Percentiles rank a stretch among this genome's conserved stretches.
phyloP scores from a whole-genome alignment of 1,140 invertebrate genomes.

The Drosophila biarmipes region DNA sequence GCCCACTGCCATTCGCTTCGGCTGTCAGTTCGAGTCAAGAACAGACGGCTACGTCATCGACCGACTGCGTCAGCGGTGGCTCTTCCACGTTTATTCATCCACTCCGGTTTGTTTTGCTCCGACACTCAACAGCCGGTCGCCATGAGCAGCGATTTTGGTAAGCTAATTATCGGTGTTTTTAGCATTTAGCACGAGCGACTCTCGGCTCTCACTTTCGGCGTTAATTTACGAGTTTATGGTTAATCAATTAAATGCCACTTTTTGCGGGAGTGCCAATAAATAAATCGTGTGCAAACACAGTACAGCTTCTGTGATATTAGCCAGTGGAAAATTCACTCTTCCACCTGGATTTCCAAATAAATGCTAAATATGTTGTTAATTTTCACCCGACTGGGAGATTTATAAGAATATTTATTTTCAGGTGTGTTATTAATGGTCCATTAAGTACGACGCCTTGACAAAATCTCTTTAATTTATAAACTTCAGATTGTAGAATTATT shows the following conservation, averaged over 20 bases:
- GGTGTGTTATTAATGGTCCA: too few species aligned
- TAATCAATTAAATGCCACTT: constrained; percentile 39
- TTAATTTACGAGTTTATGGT: constrained; percentile 51
- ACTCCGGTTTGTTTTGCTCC: constrained; percentile 26
- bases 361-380: not conserved
- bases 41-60: constrained; percentile 26
- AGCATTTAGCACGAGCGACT: constrained; percentile 18
- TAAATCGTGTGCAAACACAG: constrained; percentile 21
- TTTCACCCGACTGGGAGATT: not conserved
- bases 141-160: constrained; percentile 46
- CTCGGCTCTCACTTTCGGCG: constrained; percentile 6
- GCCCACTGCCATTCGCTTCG: constrained; percentile 16
- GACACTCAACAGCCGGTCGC: constrained; percentile 3
- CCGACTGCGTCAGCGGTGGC: constrained; percentile 12
- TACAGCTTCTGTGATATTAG: not conserved
- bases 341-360: not conserved
- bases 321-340: not conserved
- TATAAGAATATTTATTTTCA: too few species aligned
- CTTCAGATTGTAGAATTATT: too few species aligned
- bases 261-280: constrained; percentile 25
- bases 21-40: constrained; percentile 27
- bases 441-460: too few species aligned
- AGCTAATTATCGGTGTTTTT: not conserved
- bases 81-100: constrained; percentile 4
- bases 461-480: too few species aligned